A percentile compares a stretch with the other conserved stretches of the same genome.
phyloP scores from a whole-genome alignment of 2,797 vertebrate species.

The Cossypha dichroa region DNA sequence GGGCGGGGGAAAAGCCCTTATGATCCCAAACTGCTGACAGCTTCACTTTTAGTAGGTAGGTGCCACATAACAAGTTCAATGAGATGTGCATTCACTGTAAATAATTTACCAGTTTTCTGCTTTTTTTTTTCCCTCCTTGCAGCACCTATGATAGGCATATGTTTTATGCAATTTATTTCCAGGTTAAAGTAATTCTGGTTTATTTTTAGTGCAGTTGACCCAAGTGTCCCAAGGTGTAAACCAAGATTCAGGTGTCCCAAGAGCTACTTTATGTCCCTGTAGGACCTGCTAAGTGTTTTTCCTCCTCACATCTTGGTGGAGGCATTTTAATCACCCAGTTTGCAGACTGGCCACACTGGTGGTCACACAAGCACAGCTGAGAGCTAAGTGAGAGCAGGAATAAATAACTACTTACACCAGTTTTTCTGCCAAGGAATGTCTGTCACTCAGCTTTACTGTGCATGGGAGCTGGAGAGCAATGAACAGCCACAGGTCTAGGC shows the following conservation, averaged over 20 bases:
- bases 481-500: background rate
- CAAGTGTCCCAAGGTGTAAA: background rate
- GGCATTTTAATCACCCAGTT: background rate
- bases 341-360: background rate
- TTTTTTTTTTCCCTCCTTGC: background rate
- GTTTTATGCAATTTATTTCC: background rate
- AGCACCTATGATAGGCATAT: background rate
- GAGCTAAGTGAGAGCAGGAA: background rate
- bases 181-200: background rate
- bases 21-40: constrained; percentile 93
- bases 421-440: background rate
- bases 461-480: background rate
- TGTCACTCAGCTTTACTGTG: background rate
- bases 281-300: background rate
- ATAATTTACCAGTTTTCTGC: background rate
- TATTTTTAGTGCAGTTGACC: background rate
- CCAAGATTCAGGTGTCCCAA: background rate
- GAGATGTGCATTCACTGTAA: background rate
- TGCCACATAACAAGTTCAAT: constrained; percentile 29
- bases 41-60: constrained; percentile 93
- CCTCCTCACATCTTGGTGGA: background rate
- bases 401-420: background rate
- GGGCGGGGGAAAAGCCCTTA: constrained; percentile 97
- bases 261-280: background rate
- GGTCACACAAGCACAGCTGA: background rate